Conservation (phyloP, 2,888 invertebrate genomes). For the Melieria omissa region DNA sequence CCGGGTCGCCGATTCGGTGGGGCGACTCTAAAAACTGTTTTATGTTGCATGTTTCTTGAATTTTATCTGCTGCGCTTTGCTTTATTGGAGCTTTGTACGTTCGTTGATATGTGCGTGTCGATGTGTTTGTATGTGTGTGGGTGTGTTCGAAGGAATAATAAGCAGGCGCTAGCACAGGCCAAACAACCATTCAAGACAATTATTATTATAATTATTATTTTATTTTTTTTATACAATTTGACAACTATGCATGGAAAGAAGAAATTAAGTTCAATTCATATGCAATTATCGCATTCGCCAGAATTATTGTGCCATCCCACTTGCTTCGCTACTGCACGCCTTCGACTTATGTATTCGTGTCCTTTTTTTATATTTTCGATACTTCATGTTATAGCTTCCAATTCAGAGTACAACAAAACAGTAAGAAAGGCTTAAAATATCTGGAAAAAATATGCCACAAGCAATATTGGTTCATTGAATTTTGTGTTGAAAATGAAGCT, state of each 20-base stretch:
- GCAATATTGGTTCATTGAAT: too few species aligned
- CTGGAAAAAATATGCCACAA: not conserved
- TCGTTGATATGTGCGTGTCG: too few species aligned
- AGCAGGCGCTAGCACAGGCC: slow-evolving; percentile 21
- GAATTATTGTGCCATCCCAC: too few species aligned
- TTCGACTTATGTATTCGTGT: too few species aligned
- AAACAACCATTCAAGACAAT: not conserved
- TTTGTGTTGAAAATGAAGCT: too few species aligned
- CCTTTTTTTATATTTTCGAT: too few species aligned
- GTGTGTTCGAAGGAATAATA: slow-evolving; percentile 12
- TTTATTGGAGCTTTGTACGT: too few species aligned
- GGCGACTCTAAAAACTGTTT: not conserved
- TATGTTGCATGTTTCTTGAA: slow-evolving; percentile 9
- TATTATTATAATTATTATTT: not conserved
- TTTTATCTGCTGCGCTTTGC: too few species aligned
- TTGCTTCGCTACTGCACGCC: too few species aligned
- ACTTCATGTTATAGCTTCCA: too few species aligned
- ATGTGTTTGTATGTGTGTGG: too few species aligned
- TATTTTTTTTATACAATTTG: slow-evolving; percentile 6
- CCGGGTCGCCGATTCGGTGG: not conserved
- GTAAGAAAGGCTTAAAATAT: not conserved
- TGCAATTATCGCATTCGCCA: slow-evolving; percentile 30
- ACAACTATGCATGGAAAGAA: not conserved
- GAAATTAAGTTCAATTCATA: slow-evolving; percentile 31
- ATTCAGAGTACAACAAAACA: too few species aligned